Base-by-base conservation (phyloP, 2,888 invertebrate genomes). In the Temnothorax ravouxi region DNA sequence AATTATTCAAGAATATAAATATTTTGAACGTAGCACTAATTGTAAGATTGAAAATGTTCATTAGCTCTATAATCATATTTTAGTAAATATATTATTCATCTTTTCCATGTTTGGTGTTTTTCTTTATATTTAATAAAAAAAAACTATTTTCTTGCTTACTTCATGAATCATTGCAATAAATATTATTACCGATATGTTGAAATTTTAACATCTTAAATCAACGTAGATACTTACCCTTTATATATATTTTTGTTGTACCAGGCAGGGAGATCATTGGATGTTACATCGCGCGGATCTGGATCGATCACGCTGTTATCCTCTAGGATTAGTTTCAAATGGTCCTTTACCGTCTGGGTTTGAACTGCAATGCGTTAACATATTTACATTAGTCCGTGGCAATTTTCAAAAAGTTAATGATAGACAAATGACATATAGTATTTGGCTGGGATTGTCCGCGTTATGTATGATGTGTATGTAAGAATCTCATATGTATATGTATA, bases 181-280 rank as follows among this genome's bases (percentile, higher is more conserved):
- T 25, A 29, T 38, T 34, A n/a, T 64, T 34, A 38, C 15, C 15
- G 44, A 44, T 38, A 41, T 38, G 4, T 15, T 47, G 15, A 47
- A 9, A 34, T 34, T 34, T 41, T 11, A 25, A 15, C 4, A 47
- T 34, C 18, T 41, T 75, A 41, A 25, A 47, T 41, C 2, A 25
- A 50, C 4, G 3, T 18, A 21, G 6, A 9, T 44, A 90, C 91
- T 88, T 62, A 93, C 93, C 56, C 69, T 76, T 86, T 89, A 91
- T 96, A 97, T 91, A 96, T 95, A 84, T 96, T 95, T 88, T 96
- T 96, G 92, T 97, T 96, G 91, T 96, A 97, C 96, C 97, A 97
- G 66, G 96, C 93, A 0, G 97, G 97, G 83, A 97, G 92, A 88
- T 96, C 95, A 4, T 95, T 93, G 1, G 75, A n/a, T 0, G 77